Evolutionary conservation across 2,113 vertebrate species (phyloP).

Genomic region (Chiloscyllium plagiosum): DNA sequence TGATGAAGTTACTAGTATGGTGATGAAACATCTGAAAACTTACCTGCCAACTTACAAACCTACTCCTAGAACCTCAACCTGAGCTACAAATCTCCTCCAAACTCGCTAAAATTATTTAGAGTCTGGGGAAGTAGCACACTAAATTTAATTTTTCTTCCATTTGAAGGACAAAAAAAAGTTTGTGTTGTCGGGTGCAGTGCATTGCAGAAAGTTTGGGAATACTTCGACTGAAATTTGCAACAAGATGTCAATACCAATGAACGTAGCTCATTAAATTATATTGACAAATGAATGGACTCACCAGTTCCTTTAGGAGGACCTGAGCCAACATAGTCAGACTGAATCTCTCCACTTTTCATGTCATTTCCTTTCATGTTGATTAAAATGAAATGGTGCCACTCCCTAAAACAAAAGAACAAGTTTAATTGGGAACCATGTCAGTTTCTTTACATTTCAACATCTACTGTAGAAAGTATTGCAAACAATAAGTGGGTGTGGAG

Average conservation of each 20-base stretch:
- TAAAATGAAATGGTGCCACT: slow-evolving; percentile 93
- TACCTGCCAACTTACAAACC: no score
- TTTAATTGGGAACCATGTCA: neutral
- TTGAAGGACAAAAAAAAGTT: no score
- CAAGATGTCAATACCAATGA: neutral
- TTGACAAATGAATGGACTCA: slow-evolving; percentile 45
- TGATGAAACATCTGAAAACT: no score
- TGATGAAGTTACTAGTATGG: no score
- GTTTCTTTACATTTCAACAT: no score
- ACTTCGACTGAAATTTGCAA: neutral
- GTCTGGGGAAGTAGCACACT: no score
- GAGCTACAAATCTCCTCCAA: no score
- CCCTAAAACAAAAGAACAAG: slow-evolving; percentile 53
- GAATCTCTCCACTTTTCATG: slow-evolving; percentile 65
- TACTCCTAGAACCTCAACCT: no score
- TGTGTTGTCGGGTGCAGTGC: neutral
- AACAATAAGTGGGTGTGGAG: neutral
- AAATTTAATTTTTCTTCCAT: no score
- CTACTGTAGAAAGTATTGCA: no score
- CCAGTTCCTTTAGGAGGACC: slow-evolving; percentile 87
- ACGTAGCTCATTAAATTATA: neutral
- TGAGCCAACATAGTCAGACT: slow-evolving; percentile 84
- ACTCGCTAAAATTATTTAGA: no score
- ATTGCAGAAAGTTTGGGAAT: neutral
- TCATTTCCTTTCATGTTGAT: slow-evolving; percentile 93